Evolutionary conservation across 1,140 invertebrate species (phyloP), one percentile per base, ranked within the genome.

Genomic region (Dendroctonus valens): DNA sequence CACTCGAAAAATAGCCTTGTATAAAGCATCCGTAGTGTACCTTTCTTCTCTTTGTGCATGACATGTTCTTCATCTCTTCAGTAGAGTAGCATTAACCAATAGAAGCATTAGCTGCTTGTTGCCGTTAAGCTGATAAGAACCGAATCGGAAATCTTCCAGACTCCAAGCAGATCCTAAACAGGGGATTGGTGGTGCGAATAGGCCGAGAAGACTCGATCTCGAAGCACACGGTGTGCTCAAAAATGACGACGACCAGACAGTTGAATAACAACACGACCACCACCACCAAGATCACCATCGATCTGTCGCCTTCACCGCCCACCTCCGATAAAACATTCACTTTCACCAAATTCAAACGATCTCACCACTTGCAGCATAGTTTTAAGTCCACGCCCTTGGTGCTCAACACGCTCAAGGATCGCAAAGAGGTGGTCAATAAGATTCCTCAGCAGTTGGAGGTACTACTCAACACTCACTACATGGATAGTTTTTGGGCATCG

Each of bases 211-310:
- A 77, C 59, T 73, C 69, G 7, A 71, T 70, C 26, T 60, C 72
- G 8, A 75, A 75, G 62, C 76, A 76, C 15, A 74, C 71, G 14
- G 63, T 74, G 5, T 75, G 74, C 55, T 74, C 74, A 39, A 78
- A 75, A 70, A 79, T 70, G 51, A 76, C 73, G 42, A 73, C 74
- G 15, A 74, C 70, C 49, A 65, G 68, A 61, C 63, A 77, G 54
- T 26, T 26, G 26, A 70, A 68, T 7, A 73, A 70, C 42, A 73
- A 69, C 58, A 75, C 69, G 26, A 78, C 72, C 5, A 77, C 75
- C 8, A 78, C 77, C 7, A 80, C 77, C 7, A 81, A 78, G 74
- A 80, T 80, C 62, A 79, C 76, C 7, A 80, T 81, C 15, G 79
- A 80, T 68, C 69, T 79, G n/a, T 72, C 76, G n/a, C 77, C 77